Base-by-base conservation (phyloP, 2,113 vertebrate species). In the Rattus rattus region DNA sequence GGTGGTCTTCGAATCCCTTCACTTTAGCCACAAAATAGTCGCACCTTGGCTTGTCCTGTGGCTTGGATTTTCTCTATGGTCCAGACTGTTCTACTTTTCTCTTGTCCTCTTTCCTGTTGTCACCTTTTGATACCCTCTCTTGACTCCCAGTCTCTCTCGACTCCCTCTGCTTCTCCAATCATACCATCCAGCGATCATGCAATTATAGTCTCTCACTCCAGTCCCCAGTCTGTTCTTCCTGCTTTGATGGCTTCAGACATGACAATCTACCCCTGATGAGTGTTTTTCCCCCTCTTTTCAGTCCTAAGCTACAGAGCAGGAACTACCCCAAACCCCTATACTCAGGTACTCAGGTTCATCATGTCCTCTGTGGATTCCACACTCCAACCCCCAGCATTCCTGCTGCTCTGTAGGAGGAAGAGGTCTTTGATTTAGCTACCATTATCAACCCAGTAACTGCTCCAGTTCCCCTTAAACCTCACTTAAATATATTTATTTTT, bases 161-260 rank as follows among this genome's bases (percentile, higher is more conserved):
- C n/a, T 88, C 10, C 24, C 2, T 80, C 26, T 81, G 10, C 69
- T 88, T 77, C 30, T 22, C 5, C 12, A 43, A 43, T 56, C 36
- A 85, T n/a, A 28, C 24, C 56, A 49, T 22, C 70, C 26, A 17
- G 0, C 24, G 22, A 52, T 83, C 67, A 69, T 20, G 52, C 26
- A 1, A 33, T 81, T 16, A 17, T 0, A 54, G 8, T 33, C 0
- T 72, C 59, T 94, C 22, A 30, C 1, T 56, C 14, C 24, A 26
- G 20, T 5, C 0, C 0, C 24, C 24, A 28, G 0, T 2, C 47
- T 0, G 33, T 13, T 65, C 26, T 52, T 20, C 14, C 59, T 85
- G 36, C 47, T 63, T 17, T 73, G 56, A 91, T 19, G 33, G 6
- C 24, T 26, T 47, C 33, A n/a, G 0, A 30, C 10, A 52, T 65